Percentiles rank a stretch among this genome's conserved stretches.
Evolutionary conservation across 2,888 invertebrate genomes (phyloP).

Genomic region (Euspilapteryx auroguttella): DNA sequence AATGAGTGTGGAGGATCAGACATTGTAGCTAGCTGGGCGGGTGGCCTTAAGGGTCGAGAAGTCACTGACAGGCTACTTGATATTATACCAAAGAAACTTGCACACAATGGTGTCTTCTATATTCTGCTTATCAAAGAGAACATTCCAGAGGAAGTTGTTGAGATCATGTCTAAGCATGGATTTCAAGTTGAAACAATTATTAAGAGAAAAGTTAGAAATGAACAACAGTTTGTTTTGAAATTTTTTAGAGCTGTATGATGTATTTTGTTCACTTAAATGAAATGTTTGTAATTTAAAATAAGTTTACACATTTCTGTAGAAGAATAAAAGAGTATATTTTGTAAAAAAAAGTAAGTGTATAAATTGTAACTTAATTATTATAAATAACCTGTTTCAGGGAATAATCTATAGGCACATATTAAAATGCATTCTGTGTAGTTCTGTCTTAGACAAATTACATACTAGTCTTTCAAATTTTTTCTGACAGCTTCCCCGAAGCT

Average conservation of each 20-base stretch:
- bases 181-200: slow-evolving; percentile 66
- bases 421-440: slow-evolving; percentile 7
- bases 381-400: too few species aligned
- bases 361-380: too few species aligned
- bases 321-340: too few species aligned
- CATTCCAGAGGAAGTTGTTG: slow-evolving; percentile 71
- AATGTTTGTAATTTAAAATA: slow-evolving; percentile 1
- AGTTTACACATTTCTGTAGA: too few species aligned
- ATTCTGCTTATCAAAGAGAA: slow-evolving; percentile 89
- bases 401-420: slow-evolving; percentile 10
- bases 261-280: too few species aligned
- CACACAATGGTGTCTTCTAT: slow-evolving; percentile 81
- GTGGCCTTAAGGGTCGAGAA: slow-evolving; percentile 73
- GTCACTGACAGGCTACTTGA: slow-evolving; percentile 76
- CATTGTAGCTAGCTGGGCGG: slow-evolving; percentile 75
- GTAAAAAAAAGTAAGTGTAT: too few species aligned
- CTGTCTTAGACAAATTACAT: too few species aligned
- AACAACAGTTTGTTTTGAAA: slow-evolving; percentile 82
- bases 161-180: slow-evolving; percentile 56
- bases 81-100: slow-evolving; percentile 69
- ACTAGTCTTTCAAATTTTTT: slow-evolving; percentile 45
- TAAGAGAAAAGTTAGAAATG: slow-evolving; percentile 81
- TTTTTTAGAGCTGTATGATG: too few species aligned
- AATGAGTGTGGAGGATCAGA: slow-evolving; percentile 65
- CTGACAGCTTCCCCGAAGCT: slow-evolving; percentile 58